Conservation (phyloP, 2,113 vertebrate genomes). For the Mormoops blainvillei region DNA sequence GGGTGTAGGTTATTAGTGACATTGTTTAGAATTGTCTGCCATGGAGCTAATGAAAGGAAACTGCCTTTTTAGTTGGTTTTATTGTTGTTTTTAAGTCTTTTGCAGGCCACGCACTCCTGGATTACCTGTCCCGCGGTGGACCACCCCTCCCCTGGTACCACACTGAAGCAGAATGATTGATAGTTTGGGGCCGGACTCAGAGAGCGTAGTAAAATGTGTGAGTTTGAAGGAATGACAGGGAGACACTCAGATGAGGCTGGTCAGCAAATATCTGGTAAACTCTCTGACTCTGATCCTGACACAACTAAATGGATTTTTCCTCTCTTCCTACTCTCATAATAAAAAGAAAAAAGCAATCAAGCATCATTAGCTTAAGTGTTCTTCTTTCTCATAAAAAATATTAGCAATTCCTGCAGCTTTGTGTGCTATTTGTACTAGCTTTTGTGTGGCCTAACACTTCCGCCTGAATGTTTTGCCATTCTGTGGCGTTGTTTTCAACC, state of each 20-base stretch:
- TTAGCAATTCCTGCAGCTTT: neutral
- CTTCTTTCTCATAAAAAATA: slow-evolving; percentile 17
- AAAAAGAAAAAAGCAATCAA: neutral
- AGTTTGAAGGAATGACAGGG: neutral
- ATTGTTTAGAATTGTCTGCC: slow-evolving; percentile 23
- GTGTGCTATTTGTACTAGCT: neutral
- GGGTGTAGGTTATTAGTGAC: neutral
- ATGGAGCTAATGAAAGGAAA: neutral
- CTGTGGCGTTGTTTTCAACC: neutral
- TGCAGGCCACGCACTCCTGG: neutral
- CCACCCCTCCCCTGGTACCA: neutral
- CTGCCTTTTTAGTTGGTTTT: neutral
- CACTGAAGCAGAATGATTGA: neutral
- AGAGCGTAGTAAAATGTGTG: neutral
- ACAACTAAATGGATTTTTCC: neutral
- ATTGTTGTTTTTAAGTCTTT: neutral
- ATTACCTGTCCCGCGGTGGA: neutral
- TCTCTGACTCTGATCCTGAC: neutral
- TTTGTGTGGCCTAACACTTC: neutral
- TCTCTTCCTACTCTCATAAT: neutral
- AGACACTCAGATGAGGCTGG: neutral
- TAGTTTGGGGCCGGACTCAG: neutral
- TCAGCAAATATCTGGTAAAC: slow-evolving; percentile 38
- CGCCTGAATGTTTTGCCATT: neutral
- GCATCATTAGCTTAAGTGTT: neutral